Conservation (phyloP, 2,113 vertebrate species). For the Cheirogaleus medius region DNA sequence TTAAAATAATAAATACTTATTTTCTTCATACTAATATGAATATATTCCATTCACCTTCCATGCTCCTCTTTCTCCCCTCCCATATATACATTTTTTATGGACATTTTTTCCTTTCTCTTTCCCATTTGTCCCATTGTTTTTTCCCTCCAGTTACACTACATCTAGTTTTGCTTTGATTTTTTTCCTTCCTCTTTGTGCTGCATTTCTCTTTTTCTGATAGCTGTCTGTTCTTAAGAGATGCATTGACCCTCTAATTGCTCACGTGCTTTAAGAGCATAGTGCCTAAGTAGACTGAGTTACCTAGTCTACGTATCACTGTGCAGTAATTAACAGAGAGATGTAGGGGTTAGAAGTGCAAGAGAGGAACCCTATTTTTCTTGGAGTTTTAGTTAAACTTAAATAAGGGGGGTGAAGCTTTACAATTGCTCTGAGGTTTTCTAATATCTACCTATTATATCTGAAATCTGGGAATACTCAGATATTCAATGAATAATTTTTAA, state of each 20-base stretch:
- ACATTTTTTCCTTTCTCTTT: not conserved
- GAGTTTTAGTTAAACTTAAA: slow-evolving; percentile 15
- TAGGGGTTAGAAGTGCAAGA: not conserved
- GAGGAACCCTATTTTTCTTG: not conserved
- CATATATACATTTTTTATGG: not conserved
- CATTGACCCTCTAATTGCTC: slow-evolving; percentile 4
- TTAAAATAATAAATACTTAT: not conserved
- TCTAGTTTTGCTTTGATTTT: not conserved
- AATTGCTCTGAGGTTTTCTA: not conserved
- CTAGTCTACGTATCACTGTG: not conserved
- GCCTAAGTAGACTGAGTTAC: not conserved
- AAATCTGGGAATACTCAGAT: not conserved
- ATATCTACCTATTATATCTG: not conserved
- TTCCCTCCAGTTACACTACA: not conserved
- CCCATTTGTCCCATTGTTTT: not conserved
- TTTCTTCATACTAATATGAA: not conserved
- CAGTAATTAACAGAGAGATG: not conserved
- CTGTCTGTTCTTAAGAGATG: slow-evolving; percentile 18
- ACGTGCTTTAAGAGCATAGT: not conserved
- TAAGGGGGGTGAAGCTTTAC: not conserved
- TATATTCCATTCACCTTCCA: not conserved
- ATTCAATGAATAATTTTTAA: not conserved
- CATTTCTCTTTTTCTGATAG: slow-evolving; percentile 8
- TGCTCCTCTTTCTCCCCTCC: not conserved
- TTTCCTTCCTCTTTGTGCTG: not conserved